A percentile compares a stretch with the other conserved stretches of the same genome.
phyloP scores from a whole-genome alignment of 2,888 invertebrate species.

The Conchocele bisecta region DNA sequence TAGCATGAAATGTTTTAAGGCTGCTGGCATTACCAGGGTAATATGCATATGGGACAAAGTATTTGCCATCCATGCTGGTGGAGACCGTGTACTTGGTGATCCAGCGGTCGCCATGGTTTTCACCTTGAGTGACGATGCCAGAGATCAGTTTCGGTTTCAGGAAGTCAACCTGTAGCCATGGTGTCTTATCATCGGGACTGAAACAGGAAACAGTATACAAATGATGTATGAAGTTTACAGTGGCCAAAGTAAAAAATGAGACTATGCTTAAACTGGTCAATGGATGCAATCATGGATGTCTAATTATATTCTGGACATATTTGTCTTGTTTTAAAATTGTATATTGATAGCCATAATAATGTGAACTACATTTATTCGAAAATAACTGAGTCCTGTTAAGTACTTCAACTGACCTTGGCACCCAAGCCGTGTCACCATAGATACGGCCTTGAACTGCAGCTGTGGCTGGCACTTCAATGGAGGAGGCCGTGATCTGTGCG shows the following conservation, averaged over 20 bases:
- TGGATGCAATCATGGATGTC: not conserved
- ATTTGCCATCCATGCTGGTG: slow-evolving; percentile 68
- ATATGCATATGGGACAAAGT: slow-evolving; percentile 66
- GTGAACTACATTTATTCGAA: not conserved
- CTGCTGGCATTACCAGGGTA: slow-evolving; percentile 57
- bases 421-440: slow-evolving; percentile 60
- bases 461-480: slow-evolving; percentile 40
- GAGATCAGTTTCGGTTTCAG: slow-evolving; percentile 65
- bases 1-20: slow-evolving; percentile 64
- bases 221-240: not conserved
- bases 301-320: no score
- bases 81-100: slow-evolving; percentile 64
- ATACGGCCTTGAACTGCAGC: slow-evolving; percentile 63
- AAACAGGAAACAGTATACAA: not conserved
- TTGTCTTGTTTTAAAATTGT: no score
- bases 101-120: slow-evolving; percentile 61
- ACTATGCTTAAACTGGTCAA: not conserved
- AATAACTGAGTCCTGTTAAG: no score
- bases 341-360: no score
- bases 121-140: slow-evolving; percentile 73
- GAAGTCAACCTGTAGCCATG: slow-evolving; percentile 73
- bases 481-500: slow-evolving; percentile 66
- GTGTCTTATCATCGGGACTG: slow-evolving; percentile 59
- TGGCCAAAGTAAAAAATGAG: not conserved
- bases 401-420: slow-evolving; percentile 70